These are phyloP conservation scores for Otus scops DNA, from an alignment of 2,797 vertebrate species.

Conservation along the genomic window DNA sequence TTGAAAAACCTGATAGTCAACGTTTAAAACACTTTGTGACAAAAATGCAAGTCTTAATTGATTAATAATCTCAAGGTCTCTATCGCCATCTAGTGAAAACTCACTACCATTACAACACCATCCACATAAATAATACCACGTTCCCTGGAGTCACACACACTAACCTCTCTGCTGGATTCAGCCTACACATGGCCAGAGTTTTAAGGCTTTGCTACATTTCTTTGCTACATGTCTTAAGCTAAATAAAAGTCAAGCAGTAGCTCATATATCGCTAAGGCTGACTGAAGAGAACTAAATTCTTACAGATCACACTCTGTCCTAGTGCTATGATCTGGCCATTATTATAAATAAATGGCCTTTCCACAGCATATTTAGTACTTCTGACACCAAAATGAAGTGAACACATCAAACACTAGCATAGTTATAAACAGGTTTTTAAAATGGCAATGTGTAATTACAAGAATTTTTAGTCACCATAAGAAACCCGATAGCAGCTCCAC, in stretches of 20 bases:
- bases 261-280: accelerated
- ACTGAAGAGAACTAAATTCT: background rate
- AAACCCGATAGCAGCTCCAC: background rate
- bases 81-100: constrained; percentile 81
- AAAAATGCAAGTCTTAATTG: constrained; percentile 67
- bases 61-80: constrained; percentile 75
- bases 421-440: constrained; percentile 27
- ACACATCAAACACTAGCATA: accelerated
- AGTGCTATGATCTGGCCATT: background rate
- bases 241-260: background rate
- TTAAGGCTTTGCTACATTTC: background rate
- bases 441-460: background rate
- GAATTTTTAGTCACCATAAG: background rate
- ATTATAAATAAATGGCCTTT: background rate
- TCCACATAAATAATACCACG: background rate
- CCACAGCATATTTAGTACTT: background rate
- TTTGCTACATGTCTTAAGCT: background rate
- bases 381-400: background rate
- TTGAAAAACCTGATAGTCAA: background rate
- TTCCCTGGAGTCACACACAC: accelerated
- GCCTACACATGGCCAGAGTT: accelerated
- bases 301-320: accelerated
- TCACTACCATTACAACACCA: constrained; percentile 18
- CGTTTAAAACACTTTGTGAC: background rate
- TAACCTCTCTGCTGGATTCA: background rate